These are phyloP conservation scores for Oncorhynchus tshawytscha DNA, from an alignment of 2,113 vertebrate species.

Conservation along the genomic window DNA sequence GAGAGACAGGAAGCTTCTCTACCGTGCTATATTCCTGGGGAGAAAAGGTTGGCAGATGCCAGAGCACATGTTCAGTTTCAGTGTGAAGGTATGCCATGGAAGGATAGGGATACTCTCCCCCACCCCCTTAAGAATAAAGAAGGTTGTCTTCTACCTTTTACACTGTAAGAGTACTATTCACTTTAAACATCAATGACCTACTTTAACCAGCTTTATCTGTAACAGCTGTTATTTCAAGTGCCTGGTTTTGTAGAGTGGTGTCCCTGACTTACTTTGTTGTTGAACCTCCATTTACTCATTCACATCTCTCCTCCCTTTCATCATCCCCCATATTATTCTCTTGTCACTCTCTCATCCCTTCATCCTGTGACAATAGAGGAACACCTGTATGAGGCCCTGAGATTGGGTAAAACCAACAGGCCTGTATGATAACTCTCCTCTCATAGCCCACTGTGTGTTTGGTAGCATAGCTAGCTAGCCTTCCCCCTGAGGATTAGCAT, in stretches of 20 bases:
- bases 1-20: not conserved
- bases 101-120: not conserved
- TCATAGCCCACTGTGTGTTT: not conserved
- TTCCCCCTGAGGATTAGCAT: not conserved
- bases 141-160: not conserved
- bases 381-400: conserved; percentile 53
- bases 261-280: not conserved
- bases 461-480: conserved; percentile 6
- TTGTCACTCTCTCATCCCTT: not conserved
- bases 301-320: not conserved
- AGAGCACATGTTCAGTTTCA: not conserved
- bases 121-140: not conserved
- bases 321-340: not conserved
- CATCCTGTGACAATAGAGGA: not conserved
- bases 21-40: not conserved
- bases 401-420: conserved; percentile 47
- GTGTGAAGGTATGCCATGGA: not conserved
- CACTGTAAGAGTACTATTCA: not conserved
- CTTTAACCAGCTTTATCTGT: not conserved
- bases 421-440: not conserved
- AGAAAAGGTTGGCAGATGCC: not conserved
- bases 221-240: not conserved
- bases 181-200: not conserved
- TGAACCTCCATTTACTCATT: not conserved
- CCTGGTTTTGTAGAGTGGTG: not conserved